Evolutionary conservation across 1,140 invertebrate genomes (phyloP), one percentile per base, ranked within the genome.

Genomic region (Eulimnadia texana): DNA sequence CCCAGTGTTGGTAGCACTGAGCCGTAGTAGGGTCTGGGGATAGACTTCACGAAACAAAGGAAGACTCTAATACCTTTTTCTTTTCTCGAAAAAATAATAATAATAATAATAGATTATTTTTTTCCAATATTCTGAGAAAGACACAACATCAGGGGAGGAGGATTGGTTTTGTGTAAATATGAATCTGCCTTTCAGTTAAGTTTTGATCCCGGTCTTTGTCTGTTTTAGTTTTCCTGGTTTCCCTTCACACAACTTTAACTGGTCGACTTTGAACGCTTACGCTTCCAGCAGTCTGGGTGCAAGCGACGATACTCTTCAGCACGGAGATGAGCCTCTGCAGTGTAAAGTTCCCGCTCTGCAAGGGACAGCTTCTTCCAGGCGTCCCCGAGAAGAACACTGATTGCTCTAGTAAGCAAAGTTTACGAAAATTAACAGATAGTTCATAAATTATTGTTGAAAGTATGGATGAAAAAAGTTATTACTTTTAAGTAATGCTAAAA

Each of bases 221-320:
- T 42, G 6, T 42, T 42, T 42, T 42, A 9, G 33, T 42, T 42
- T 42, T 16, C 6, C 16, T 42, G 6, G 6, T 42, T 42, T 42
- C 16, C 16, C 16, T 42, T 42, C 33, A 9, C 33, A 6, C 33
- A 58, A 64, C 62, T 29, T 33, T 57, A 67, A 57, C 66, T 69
- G 50, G 66, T 70, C 11, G 71, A 74, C 49, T 72, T 68, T 16
- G 74, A 73, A 20, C 73, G 69, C 64, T 78, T 79, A 49, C 77
- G 68, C 63, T 80, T 80, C 79, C 79, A 80, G 66, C 79, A 80
- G 65, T 80, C 78, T 11, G 79, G 79, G 67, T 78, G 69, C 28
- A 76, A 70, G 53, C 75, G 70, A 62, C 78, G 79, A 64, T 78
- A 75, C 64, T 78, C 71, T 27, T 78, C 74, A 3, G 79, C 78